phyloP scores from a whole-genome alignment of 23 tunicate genomes.

The Halocynthia roretzi region DNA sequence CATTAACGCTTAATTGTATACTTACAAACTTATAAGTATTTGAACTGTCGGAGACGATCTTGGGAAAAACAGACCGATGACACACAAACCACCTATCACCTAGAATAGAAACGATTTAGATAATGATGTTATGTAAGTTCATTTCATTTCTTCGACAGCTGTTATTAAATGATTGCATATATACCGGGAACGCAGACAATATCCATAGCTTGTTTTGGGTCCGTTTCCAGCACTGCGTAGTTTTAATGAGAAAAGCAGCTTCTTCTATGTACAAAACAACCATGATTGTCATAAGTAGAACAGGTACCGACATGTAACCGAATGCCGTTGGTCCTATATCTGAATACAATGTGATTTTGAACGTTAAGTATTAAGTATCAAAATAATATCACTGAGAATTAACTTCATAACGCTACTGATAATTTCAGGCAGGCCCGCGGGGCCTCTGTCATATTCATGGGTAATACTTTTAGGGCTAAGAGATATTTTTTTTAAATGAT shows the following conservation, averaged over 20 bases:
- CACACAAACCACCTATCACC: constrained; percentile 32
- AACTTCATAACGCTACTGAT: too few species aligned
- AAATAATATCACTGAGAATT: too few species aligned
- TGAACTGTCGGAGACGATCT: constrained; percentile 31
- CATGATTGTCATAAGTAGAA: constrained; percentile 29
- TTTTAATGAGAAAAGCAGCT: constrained; percentile 28
- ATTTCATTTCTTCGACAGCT: not conserved
- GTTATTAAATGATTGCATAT: not conserved
- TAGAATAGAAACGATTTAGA: not conserved
- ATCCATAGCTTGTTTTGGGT: constrained; percentile 50
- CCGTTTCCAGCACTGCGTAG: constrained; percentile 36
- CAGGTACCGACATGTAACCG: constrained; percentile 47
- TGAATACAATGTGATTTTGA: not conserved
- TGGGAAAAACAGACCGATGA: constrained; percentile 34
- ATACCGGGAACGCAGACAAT: constrained; percentile 48
- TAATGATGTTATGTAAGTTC: not conserved
- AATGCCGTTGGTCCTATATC: constrained; percentile 33
- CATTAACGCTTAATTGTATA: not conserved
- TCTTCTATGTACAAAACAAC: constrained; percentile 42
- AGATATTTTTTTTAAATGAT: too few species aligned
- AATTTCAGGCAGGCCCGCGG: too few species aligned
- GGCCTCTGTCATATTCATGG: too few species aligned
- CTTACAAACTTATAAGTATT: constrained; percentile 24
- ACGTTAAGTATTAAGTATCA: too few species aligned
- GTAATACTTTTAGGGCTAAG: too few species aligned